These are phyloP conservation scores for Labeo rohita DNA, from an alignment of 2,113 vertebrate species.

Conservation along the genomic window DNA sequence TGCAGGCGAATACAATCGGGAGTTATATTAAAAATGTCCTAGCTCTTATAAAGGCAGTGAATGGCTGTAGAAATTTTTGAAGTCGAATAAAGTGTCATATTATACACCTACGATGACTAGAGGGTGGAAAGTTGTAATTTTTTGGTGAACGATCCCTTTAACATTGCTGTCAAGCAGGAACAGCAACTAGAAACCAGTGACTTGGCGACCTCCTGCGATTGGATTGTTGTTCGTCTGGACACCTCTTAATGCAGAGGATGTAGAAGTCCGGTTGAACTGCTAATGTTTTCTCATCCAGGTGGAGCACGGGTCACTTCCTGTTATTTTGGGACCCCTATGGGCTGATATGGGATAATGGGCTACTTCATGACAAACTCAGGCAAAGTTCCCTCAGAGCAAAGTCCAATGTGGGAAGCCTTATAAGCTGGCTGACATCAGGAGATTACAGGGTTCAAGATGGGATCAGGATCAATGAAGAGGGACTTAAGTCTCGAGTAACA, in stretches of 20 bases:
- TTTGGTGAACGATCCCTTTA: too few species aligned
- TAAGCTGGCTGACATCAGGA: conserved; percentile 58
- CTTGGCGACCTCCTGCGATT: neutral
- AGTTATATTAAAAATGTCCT: too few species aligned
- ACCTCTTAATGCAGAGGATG: neutral
- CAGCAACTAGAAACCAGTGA: neutral
- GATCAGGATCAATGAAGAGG: conserved; percentile 59
- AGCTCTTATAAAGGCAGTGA: too few species aligned
- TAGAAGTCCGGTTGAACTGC: neutral
- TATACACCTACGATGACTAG: too few species aligned
- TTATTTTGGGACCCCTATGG: neutral
- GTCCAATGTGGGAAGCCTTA: conserved; percentile 53
- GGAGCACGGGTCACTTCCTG: neutral
- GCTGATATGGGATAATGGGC: neutral
- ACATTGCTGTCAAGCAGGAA: neutral
- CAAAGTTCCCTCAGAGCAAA: conserved; percentile 51
- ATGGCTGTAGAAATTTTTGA: too few species aligned
- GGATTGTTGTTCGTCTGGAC: neutral
- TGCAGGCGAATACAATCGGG: too few species aligned
- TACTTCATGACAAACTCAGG: conserved; percentile 36
- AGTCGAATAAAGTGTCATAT: too few species aligned
- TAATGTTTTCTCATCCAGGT: conserved; percentile 20
- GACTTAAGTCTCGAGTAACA: conserved; percentile 55
- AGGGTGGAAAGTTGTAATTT: too few species aligned
- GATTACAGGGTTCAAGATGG: conserved; percentile 63